Percentiles rank a stretch among this genome's conserved stretches.
Conservation (phyloP, 2,797 vertebrate species). For the Selene dorsalis region DNA sequence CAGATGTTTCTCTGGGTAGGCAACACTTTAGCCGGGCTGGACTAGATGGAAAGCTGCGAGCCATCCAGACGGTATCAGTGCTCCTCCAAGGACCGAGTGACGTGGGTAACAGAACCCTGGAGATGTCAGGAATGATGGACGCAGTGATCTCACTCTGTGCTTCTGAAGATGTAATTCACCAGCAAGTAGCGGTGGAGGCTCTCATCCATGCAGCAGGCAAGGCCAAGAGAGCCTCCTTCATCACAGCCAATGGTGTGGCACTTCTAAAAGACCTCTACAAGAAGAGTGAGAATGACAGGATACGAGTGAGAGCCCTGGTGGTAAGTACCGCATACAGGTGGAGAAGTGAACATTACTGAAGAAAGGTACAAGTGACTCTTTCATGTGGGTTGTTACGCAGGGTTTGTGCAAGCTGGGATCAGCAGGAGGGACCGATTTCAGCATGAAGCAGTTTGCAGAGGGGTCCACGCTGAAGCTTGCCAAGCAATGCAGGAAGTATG, state of each 20-base stretch:
- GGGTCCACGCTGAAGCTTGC: slow-evolving; percentile 96
- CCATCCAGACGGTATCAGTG: slow-evolving; percentile 94
- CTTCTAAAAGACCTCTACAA: slow-evolving; percentile 98
- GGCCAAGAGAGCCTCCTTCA: slow-evolving; percentile 96
- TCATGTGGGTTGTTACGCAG: slow-evolving; percentile 75
- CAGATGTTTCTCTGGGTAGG: slow-evolving; percentile 76
- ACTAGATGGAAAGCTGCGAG: slow-evolving; percentile 88
- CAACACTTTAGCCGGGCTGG: slow-evolving; percentile 87
- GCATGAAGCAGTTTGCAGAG: slow-evolving; percentile 99
- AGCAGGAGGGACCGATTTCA: slow-evolving; percentile 96
- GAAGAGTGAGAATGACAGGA: slow-evolving; percentile 93
- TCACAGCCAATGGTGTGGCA: slow-evolving; percentile 93
- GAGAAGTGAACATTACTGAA: slow-evolving; percentile 13
- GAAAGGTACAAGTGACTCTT: slow-evolving; percentile 14
- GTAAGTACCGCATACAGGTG: slow-evolving; percentile 80
- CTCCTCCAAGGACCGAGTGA: slow-evolving; percentile 96
- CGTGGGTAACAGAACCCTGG: slow-evolving; percentile 92
- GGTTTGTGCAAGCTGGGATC: slow-evolving; percentile 97
- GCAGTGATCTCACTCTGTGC: slow-evolving; percentile 92
- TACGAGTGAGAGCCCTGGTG: slow-evolving; percentile 96
- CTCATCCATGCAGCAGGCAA: slow-evolving; percentile 96
- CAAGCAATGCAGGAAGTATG: slow-evolving; percentile 98
- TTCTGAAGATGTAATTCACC: slow-evolving; percentile 89
- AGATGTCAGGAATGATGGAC: slow-evolving; percentile 95
- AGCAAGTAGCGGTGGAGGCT: slow-evolving; percentile 96